A percentile compares a stretch with the other conserved stretches of the same genome.
Conservation (phyloP, 2,797 vertebrate genomes). For the Sebastolobus alascanus region DNA sequence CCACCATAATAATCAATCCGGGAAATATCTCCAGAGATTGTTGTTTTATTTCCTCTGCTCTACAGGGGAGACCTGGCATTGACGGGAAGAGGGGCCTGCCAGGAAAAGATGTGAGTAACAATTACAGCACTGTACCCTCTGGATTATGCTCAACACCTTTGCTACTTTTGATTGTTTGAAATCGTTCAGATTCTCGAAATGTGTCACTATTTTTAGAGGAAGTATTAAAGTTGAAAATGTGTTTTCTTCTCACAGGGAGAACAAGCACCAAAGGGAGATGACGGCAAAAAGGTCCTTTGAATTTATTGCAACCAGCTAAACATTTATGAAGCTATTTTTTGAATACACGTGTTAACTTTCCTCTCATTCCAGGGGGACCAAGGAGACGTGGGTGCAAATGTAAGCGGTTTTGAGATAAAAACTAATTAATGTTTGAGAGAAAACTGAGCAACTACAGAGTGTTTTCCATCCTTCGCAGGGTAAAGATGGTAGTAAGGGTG, state of each 20-base stretch:
- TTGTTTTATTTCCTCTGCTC: conserved; percentile 39
- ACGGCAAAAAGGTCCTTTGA: conserved; percentile 78
- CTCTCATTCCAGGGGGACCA: conserved; percentile 80
- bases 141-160: not conserved
- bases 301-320: not conserved
- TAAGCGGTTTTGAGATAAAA: conserved; percentile 59
- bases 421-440: not conserved
- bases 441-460: conserved; percentile 4
- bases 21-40: not conserved
- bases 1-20: conserved; percentile 19
- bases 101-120: conserved; percentile 83
- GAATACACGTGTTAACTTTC: not conserved
- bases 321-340: not conserved
- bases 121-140: not conserved
- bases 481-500: conserved; percentile 83
- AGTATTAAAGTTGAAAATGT: not conserved
- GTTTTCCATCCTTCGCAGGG: conserved; percentile 68
- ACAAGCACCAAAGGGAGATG: conserved; percentile 76
- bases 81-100: conserved; percentile 86
- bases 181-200: not conserved
- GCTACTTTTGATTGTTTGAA: not conserved
- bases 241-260: conserved; percentile 76
- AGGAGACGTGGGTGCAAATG: conserved; percentile 78
- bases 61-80: conserved; percentile 83
- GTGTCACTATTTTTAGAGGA: not conserved